Base-by-base conservation (phyloP, 1,140 invertebrate species). In the Bombus consobrinus region DNA sequence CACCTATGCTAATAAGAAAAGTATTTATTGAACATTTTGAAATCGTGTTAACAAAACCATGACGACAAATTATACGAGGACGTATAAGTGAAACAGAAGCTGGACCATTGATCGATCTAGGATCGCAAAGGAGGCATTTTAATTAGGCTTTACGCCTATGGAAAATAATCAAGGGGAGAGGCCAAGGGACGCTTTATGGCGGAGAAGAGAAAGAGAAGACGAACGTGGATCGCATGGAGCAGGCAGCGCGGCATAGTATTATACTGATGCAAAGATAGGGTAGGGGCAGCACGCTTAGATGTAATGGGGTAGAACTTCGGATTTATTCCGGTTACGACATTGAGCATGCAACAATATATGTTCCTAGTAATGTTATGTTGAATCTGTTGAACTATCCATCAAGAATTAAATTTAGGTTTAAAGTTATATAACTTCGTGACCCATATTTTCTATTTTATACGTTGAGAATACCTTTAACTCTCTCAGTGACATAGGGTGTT, bases 271-370 rank as follows among this genome's bases (percentile, higher is more conserved):
- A 88, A 93, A 90, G 92, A 92, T 85, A 90, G 87, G 91, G 89
- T 88, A 91, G 88, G 87, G 93, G 90, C 93, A 91, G 84, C 90
- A 90, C 89, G 90, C 91, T 94, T 94, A 92, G 93, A 85, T 89
- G 92, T 93, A 94, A 94, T 94, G 92, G 93, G 89, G 90, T 92
- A 94, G 91, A 93, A 93, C 92, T 88, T 89, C 81, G 88, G 91
- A 94, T 91, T 94, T 93, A 94, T 93, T 94, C 91, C 89, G 88
- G 90, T 93, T 92, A 92, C 92, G 91, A 91, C 92, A 93, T 94
- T 93, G 90, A 93, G 18, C 47, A 53, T 53, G 47, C 47, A 53
- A 89, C 84, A 73, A 41, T 92, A 89, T 89, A 91, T 93, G 90
- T 81, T 87, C 79, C 18, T n/a, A 25, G 68, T 74, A 78, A 89